Percentiles rank a stretch among this genome's conserved stretches.
phyloP scores from a whole-genome alignment of 2,888 invertebrate species.

The Eupithecia subumbrata region DNA sequence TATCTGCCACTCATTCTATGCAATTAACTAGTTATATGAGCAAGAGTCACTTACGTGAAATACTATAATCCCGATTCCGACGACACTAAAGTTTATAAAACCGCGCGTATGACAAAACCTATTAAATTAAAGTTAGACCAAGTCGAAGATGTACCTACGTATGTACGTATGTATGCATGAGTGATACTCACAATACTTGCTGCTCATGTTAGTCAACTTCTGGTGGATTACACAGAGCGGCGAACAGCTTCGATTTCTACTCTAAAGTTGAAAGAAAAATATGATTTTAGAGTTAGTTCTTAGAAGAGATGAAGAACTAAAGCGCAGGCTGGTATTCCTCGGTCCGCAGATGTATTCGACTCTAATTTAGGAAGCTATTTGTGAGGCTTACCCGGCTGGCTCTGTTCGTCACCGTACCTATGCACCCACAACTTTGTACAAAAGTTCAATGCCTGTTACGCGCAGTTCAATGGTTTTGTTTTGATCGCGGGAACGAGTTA shows the following conservation, averaged over 20 bases:
- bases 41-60: constrained; percentile 49
- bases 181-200: constrained; percentile 70
- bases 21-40: constrained; percentile 39
- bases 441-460: constrained; percentile 67
- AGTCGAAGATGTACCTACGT: constrained; percentile 31
- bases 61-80: constrained; percentile 26
- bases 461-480: background rate
- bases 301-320: constrained; percentile 49
- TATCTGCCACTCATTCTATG: constrained; percentile 61
- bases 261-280: constrained; percentile 70
- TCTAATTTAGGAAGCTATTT: background rate
- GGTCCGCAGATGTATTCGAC: background rate
- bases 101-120: constrained; percentile 23
- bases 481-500: background rate
- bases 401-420: constrained; percentile 50
- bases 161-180: constrained; percentile 45
- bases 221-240: constrained; percentile 58
- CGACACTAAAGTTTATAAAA: constrained; percentile 27
- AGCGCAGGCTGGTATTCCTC: constrained; percentile 32
- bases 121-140: constrained; percentile 10
- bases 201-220: constrained; percentile 66
- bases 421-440: constrained; percentile 74
- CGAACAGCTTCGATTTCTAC: constrained; percentile 64
- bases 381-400: constrained; percentile 16
- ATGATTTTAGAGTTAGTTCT: constrained; percentile 49